These are phyloP conservation scores for Tor tambroides DNA, from an alignment of 2,113 vertebrate genomes.

Conservation along the genomic window DNA sequence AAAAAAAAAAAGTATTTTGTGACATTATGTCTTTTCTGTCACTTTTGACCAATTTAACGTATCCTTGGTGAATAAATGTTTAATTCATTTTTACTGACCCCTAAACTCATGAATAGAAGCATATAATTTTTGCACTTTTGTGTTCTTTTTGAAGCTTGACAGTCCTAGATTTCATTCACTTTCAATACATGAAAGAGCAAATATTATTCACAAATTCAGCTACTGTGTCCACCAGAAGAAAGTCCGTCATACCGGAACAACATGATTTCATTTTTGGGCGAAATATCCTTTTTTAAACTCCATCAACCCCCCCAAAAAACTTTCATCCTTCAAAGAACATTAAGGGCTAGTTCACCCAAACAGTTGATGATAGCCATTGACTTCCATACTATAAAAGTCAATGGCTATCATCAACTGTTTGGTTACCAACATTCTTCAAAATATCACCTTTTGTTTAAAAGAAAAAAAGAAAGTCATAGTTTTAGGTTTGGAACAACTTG, in stretches of 20 bases:
- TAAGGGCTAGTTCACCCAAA: constrained; percentile 8
- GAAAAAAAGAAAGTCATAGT: neutral
- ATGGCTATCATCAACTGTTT: no score
- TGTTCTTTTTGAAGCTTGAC: neutral
- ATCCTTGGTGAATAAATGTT: neutral
- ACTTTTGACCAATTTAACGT: neutral
- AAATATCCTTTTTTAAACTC: neutral
- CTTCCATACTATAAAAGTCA: no score
- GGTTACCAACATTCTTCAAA: no score
- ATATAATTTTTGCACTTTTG: neutral
- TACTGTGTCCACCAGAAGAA: neutral
- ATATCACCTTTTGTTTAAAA: neutral
- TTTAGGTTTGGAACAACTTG: neutral
- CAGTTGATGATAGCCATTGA: neutral
- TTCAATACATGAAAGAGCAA: neutral
- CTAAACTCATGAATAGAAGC: neutral
- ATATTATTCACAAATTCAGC: neutral
- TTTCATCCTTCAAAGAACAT: constrained; percentile 27
- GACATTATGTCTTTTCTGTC: neutral
- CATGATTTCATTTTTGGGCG: neutral
- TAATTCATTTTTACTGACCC: neutral
- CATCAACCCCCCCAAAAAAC: neutral
- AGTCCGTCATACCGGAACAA: neutral
- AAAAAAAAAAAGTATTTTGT: neutral
- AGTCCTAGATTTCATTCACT: neutral